Percentiles rank a stretch among this genome's conserved stretches.
Conservation (phyloP, 2,797 vertebrate genomes). For the Macrochelys suwanniensis region DNA sequence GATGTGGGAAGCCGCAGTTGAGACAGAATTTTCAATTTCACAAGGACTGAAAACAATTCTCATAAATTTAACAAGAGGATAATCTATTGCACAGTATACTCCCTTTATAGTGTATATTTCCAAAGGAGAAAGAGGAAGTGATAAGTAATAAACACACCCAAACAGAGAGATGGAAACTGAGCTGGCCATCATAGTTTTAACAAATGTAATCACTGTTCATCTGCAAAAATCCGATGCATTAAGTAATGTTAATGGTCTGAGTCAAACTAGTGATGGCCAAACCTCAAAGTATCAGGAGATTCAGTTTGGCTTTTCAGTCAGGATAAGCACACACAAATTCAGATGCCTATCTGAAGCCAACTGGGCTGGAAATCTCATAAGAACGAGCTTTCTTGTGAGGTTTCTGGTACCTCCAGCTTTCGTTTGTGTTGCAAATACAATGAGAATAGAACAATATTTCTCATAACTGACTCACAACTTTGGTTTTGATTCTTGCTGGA, state of each 20-base stretch:
- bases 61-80: slow-evolving; percentile 33
- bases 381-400: neutral
- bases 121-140: neutral
- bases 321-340: neutral
- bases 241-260: neutral
- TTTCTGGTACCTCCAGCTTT: neutral
- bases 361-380: neutral
- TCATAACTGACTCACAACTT: neutral
- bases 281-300: neutral
- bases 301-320: neutral
- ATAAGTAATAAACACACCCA: neutral
- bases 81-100: neutral
- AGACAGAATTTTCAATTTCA: slow-evolving; percentile 58
- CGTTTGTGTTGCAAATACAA: neutral
- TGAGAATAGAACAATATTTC: neutral
- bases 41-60: neutral
- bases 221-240: neutral
- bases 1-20: slow-evolving; percentile 42
- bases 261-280: neutral
- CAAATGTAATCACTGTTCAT: neutral
- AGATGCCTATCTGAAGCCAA: neutral
- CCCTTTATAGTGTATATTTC: neutral
- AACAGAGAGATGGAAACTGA: neutral
- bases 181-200: neutral
- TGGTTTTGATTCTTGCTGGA: neutral